phyloP scores from a whole-genome alignment of 2,888 invertebrate genomes.

The Epirrhoe tristata region DNA sequence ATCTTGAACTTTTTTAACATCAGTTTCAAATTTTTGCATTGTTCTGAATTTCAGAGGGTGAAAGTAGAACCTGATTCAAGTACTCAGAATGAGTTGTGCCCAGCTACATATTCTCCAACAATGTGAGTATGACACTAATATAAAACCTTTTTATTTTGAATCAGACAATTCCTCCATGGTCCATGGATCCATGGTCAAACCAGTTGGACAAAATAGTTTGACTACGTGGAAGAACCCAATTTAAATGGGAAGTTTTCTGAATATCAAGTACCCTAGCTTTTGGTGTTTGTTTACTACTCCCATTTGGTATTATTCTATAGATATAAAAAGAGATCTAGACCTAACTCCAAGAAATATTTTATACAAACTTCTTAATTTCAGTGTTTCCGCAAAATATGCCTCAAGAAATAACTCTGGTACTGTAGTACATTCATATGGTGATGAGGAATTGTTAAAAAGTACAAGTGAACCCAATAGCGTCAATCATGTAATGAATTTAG shows the following conservation, averaged over 20 bases:
- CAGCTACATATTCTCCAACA: slow-evolving; percentile 63
- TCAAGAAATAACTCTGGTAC: slow-evolving; percentile 85
- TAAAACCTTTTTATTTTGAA: background rate
- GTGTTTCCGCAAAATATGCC: slow-evolving; percentile 74
- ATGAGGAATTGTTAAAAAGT: slow-evolving; percentile 76
- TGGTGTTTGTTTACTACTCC: no score
- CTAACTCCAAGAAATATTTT: no score
- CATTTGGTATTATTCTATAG: no score
- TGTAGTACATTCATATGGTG: slow-evolving; percentile 86
- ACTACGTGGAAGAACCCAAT: no score
- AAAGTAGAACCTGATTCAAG: slow-evolving; percentile 58
- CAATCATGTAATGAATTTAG: slow-evolving; percentile 59
- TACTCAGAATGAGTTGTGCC: slow-evolving; percentile 57
- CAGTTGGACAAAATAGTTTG: no score
- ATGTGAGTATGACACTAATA: slow-evolving; percentile 49
- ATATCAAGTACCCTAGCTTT: no score
- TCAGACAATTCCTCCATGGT: no score
- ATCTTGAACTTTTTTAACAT: no score
- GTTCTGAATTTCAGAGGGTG: slow-evolving; percentile 57
- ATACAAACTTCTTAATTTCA: slow-evolving; percentile 51
- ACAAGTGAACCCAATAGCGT: slow-evolving; percentile 58
- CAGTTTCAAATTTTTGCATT: background rate
- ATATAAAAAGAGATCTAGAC: no score
- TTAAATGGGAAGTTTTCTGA: no score
- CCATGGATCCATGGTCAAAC: no score